phyloP scores from a whole-genome alignment of 2,888 invertebrate species.

The Itoplectis maculator region DNA sequence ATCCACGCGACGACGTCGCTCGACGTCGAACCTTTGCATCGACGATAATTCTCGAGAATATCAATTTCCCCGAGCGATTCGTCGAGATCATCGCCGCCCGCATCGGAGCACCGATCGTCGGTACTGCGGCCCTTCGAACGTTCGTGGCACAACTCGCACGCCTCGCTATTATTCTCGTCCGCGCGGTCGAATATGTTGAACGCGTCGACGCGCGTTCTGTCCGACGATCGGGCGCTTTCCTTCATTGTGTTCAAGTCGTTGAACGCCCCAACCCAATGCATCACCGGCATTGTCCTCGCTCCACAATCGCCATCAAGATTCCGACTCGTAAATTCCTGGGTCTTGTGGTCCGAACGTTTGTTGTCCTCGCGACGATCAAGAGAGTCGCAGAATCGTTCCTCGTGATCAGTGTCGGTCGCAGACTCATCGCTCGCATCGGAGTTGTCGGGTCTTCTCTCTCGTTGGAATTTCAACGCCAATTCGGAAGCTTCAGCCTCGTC shows the following conservation, averaged over 20 bases:
- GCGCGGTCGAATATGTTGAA: constrained; percentile 55
- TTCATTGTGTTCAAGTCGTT: constrained; percentile 35
- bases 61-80: constrained; percentile 38
- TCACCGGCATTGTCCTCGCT: constrained; percentile 2
- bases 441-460: constrained; percentile 40
- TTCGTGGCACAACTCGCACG: constrained; percentile 25
- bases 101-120: constrained; percentile 9
- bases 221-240: background rate
- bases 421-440: constrained; percentile 32
- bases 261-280: constrained; percentile 39
- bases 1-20: constrained; percentile 80
- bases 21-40: constrained; percentile 75
- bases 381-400: constrained; percentile 43
- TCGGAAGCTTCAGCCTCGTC: too few relatives aligned
- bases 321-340: background rate
- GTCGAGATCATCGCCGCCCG: constrained; percentile 31
- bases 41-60: constrained; percentile 52
- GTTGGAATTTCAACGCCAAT: too few relatives aligned
- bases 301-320: constrained; percentile 19
- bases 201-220: constrained; percentile 12
- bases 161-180: background rate
- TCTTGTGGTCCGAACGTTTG: background rate
- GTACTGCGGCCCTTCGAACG: constrained; percentile 35
- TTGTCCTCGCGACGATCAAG: constrained; percentile 48
- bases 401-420: background rate